Percentiles rank a stretch among this genome's conserved stretches.
Evolutionary conservation across 1,140 invertebrate genomes (phyloP).

Genomic region (Halesus radiatus): DNA sequence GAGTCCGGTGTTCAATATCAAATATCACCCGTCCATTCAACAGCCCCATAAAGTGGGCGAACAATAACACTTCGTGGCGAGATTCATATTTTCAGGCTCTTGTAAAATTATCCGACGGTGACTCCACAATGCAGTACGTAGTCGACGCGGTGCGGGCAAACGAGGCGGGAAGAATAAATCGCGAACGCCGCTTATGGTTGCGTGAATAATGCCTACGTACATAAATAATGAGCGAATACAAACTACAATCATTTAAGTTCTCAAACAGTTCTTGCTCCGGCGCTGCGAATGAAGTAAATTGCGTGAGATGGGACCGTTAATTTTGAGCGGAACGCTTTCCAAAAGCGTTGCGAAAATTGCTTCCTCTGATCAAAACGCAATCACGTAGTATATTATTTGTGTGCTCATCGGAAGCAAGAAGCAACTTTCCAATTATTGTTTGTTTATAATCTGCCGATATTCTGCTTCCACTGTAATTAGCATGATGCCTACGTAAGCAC

Average conservation of each 20-base stretch:
- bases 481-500: too few relatives aligned
- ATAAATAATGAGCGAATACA: constrained; percentile 21
- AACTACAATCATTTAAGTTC: constrained; percentile 1
- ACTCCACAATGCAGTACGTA: neutral
- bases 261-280: neutral
- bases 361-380: too few relatives aligned
- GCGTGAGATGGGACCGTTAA: constrained; percentile 1
- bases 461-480: too few relatives aligned
- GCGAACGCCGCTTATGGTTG: constrained; percentile 1
- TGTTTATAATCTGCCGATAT: too few relatives aligned
- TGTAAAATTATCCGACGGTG: constrained; percentile 38
- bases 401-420: too few relatives aligned
- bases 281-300: neutral
- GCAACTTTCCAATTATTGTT: too few relatives aligned
- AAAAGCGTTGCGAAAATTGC: neutral
- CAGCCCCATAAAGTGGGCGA: constrained; percentile 50
- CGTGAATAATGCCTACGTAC: constrained; percentile 16
- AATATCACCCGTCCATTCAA: constrained; percentile 45
- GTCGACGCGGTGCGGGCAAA: neutral
- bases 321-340: neutral
- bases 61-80: constrained; percentile 48
- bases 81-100: constrained; percentile 35
- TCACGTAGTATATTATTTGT: too few relatives aligned
- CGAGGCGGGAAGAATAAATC: constrained; percentile 26
- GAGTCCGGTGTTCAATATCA: constrained; percentile 21